Evolutionary conservation across 2,797 vertebrate genomes (phyloP), one percentile per base, ranked within the genome.

Genomic region (Mus spretus): DNA sequence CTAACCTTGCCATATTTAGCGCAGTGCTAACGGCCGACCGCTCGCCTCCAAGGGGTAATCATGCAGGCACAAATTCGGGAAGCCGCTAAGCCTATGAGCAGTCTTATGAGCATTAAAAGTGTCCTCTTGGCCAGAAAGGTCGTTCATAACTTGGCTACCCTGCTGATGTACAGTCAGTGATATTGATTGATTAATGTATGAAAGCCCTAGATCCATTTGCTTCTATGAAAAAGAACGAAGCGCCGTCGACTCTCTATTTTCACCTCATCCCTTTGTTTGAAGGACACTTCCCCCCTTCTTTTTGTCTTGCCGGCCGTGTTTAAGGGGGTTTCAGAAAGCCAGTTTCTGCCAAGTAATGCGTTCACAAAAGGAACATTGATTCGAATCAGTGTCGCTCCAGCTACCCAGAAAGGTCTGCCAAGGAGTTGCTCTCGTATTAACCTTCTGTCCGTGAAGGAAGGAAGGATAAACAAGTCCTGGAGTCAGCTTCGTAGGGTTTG

Each of bases 151-250:
- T 99, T 99, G 99, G 99, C 99, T 99, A 98, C 97, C 97, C 99
- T 97, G 99, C 99, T 99, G 99, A 99, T 99, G 99, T 99, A 99
- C 99, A 99, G 99, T 99, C 99, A 99, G 99, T 99, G 99, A 99
- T 99, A 99, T 99, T 99, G 99, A 99, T 99, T 99, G 99, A 99
- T 99, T 99, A 99, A 99, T 99, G 99, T 99, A 99, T 99, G 99
- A 99, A 99, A 99, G 99, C 99, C 99, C 99, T 99, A 99, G 99
- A 99, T 99, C 99, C 99, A 99, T 99, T 99, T 99, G 99, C 99
- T 99, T 99, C 99, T 99, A 99, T 99, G 99, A 99, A 99, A 99
- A 99, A 98, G 99, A 99, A 99, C 99, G 99, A 99, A 99, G 99
- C 99, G 99, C 98, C 99, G 99, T 99, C 98, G 98, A 98, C 99